Conservation (phyloP, 1,140 invertebrate genomes). For the Sipha flava region DNA sequence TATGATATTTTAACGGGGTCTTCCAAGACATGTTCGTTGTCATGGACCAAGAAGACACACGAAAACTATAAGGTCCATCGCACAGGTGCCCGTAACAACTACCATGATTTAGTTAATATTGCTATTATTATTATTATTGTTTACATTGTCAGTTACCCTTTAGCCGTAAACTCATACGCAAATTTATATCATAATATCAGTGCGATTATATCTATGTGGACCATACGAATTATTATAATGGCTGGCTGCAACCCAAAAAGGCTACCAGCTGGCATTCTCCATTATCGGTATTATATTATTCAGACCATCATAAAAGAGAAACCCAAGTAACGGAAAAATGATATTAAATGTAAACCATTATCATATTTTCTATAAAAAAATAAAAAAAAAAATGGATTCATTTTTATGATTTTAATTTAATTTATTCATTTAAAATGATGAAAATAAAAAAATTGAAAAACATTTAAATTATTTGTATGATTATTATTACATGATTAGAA, state of each 20-base stretch:
- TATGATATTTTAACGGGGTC: not conserved
- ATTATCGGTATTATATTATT: not conserved
- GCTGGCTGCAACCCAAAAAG: not conserved
- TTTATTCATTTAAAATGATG: too few relatives aligned
- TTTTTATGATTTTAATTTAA: too few relatives aligned
- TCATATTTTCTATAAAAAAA: not conserved
- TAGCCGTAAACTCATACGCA: not conserved
- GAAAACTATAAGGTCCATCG: not conserved
- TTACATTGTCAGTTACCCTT: not conserved
- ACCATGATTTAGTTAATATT: not conserved
- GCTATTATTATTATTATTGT: not conserved
- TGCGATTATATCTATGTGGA: not conserved
- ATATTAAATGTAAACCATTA: not conserved
- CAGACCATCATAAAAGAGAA: not conserved
- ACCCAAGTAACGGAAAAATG: not conserved
- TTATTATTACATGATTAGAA: too few relatives aligned
- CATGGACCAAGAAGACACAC: not conserved
- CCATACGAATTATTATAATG: slow-evolving; percentile 15
- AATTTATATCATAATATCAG: not conserved
- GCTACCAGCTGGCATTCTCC: not conserved
- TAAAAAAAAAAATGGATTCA: too few relatives aligned
- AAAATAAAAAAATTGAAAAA: too few relatives aligned
- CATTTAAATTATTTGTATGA: too few relatives aligned
- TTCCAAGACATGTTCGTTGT: not conserved
- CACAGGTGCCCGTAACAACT: not conserved